Conservation (phyloP, 2,113 vertebrate species). For the Craseonycteris thonglongyai region DNA sequence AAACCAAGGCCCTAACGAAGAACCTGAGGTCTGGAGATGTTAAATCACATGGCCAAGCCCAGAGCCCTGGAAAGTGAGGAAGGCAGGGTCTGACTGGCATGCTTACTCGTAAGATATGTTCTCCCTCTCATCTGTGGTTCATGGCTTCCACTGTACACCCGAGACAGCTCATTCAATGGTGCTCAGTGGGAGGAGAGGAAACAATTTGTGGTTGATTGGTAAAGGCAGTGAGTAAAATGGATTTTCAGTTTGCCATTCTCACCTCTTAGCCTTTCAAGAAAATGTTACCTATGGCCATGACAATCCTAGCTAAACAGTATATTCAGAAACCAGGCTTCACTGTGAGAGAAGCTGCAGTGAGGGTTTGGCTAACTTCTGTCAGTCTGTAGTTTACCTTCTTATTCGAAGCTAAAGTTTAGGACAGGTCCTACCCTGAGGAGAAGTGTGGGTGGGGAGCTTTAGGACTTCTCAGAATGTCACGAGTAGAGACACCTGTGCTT, state of each 20-base stretch:
- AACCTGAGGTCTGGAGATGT: background rate
- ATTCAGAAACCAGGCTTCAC: background rate
- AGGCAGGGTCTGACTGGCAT: background rate
- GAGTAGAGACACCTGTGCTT: slow-evolving; percentile 62
- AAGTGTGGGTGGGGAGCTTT: slow-evolving; percentile 39
- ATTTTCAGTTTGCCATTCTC: background rate
- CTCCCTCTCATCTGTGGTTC: background rate
- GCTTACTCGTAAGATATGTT: background rate
- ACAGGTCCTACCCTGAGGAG: slow-evolving; percentile 11
- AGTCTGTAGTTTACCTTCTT: background rate
- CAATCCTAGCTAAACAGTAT: background rate
- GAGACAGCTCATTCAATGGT: background rate
- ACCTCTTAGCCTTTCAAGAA: background rate
- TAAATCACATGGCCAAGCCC: background rate
- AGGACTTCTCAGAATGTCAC: slow-evolving; percentile 69
- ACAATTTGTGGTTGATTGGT: slow-evolving; percentile 29
- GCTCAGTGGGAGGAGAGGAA: slow-evolving; percentile 17
- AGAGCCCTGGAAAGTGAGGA: background rate
- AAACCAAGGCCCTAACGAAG: background rate
- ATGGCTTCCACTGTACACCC: background rate
- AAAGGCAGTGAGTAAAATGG: background rate
- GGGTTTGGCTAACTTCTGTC: slow-evolving; percentile 46
- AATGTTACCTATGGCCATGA: slow-evolving; percentile 18
- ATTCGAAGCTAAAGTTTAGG: background rate
- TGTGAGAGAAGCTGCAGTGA: slow-evolving; percentile 8